phyloP scores from a whole-genome alignment of 2,888 invertebrate species.

The Sphecodes monilicornis region DNA sequence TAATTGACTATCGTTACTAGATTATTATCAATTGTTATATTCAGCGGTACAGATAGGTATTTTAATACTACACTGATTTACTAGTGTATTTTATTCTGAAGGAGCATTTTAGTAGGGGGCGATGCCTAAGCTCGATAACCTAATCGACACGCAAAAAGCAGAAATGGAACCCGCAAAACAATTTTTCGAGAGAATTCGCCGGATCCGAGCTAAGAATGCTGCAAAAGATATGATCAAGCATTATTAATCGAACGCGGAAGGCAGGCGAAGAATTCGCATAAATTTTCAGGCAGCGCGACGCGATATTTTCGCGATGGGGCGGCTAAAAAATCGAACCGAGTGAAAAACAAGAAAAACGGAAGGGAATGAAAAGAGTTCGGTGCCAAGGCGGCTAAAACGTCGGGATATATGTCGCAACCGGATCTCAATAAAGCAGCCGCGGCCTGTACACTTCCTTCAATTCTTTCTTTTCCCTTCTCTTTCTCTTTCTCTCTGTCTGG shows the following conservation, averaged over 20 bases:
- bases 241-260: slow-evolving; percentile 39
- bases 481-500: background rate
- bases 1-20: too few relatives aligned
- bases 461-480: background rate
- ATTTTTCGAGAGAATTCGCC: background rate
- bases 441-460: background rate
- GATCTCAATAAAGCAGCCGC: slow-evolving; percentile 41
- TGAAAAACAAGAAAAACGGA: slow-evolving; percentile 2
- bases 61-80: too few relatives aligned
- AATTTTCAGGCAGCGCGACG: slow-evolving; percentile 21
- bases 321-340: background rate
- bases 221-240: slow-evolving; percentile 29
- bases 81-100: too few relatives aligned
- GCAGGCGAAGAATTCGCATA: slow-evolving; percentile 32
- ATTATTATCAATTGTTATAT: too few relatives aligned
- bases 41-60: too few relatives aligned
- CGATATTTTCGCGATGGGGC: slow-evolving; percentile 32
- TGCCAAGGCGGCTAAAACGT: background rate
- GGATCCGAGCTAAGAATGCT: background rate
- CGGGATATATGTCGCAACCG: slow-evolving; percentile 31
- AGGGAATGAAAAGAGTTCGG: background rate
- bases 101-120: too few relatives aligned
- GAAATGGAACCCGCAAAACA: background rate
- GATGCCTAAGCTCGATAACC: too few relatives aligned
- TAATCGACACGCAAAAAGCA: too few relatives aligned